Conservation (phyloP, 1,140 invertebrate genomes). For the Teleopsis dalmanni region DNA sequence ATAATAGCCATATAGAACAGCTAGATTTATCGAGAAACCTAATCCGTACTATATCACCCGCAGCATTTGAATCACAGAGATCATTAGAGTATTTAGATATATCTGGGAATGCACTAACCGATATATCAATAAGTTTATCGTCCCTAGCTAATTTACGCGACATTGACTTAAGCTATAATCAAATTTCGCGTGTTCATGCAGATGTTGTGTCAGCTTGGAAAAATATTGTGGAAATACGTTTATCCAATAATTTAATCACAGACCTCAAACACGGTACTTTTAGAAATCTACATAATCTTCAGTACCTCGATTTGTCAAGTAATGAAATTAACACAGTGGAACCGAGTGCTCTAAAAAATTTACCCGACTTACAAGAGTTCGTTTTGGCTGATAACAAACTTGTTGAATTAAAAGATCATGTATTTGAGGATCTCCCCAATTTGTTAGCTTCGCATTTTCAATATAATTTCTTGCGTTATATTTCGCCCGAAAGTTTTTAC, state of each 20-base stretch:
- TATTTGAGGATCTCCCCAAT: constrained; percentile 67
- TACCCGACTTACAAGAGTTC: constrained; percentile 69
- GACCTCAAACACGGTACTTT: constrained; percentile 65
- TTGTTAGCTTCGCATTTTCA: constrained; percentile 70
- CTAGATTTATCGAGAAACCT: constrained; percentile 73
- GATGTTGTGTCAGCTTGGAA: constrained; percentile 60
- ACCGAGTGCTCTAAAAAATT: constrained; percentile 63
- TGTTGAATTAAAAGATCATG: constrained; percentile 60
- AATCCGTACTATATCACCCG: constrained; percentile 58
- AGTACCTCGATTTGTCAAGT: constrained; percentile 67
- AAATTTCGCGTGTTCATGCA: constrained; percentile 60
- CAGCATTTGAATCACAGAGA: constrained; percentile 57
- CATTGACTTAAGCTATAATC: constrained; percentile 73
- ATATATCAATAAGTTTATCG: constrained; percentile 62
- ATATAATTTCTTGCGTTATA: constrained; percentile 65
- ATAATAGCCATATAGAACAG: constrained; percentile 55
- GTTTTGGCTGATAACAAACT: constrained; percentile 70
- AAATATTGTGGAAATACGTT: constrained; percentile 57
- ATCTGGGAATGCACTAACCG: constrained; percentile 67
- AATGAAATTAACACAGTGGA: constrained; percentile 75
- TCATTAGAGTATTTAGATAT: constrained; percentile 66
- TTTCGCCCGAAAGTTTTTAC: constrained; percentile 69
- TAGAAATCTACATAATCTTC: constrained; percentile 59
- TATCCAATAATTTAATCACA: constrained; percentile 67
- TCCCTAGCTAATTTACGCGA: constrained; percentile 58